phyloP scores from a whole-genome alignment of 2,797 vertebrate species.

The Spondyliosoma cantharus region DNA sequence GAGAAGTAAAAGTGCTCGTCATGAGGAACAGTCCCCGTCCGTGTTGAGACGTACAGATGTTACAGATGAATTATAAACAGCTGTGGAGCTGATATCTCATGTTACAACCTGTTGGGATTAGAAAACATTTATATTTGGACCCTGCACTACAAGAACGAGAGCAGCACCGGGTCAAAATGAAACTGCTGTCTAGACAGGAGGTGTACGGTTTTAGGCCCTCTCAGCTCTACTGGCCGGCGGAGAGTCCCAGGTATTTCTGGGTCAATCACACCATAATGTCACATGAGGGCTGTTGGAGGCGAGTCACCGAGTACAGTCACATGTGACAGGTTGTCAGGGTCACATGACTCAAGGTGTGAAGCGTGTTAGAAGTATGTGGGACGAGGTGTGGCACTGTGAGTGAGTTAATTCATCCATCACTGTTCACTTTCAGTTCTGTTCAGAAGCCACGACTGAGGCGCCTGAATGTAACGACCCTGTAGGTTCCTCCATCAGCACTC shows the following conservation, averaged over 20 bases:
- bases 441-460: background rate
- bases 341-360: conserved; percentile 30
- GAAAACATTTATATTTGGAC: background rate
- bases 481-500: background rate
- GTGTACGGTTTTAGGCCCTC: conserved; percentile 11
- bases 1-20: background rate
- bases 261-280: conserved; percentile 29
- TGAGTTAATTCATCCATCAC: background rate
- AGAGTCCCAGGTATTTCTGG: conserved; percentile 67
- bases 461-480: background rate
- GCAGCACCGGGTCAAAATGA: conserved; percentile 45
- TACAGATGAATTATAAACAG: background rate
- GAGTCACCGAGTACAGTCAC: conserved; percentile 52
- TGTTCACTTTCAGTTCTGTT: background rate
- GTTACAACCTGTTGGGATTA: background rate
- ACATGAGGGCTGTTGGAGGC: conserved; percentile 23
- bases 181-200: conserved; percentile 63
- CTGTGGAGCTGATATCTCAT: too few species aligned
- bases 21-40: background rate
- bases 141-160: background rate
- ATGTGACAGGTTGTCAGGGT: conserved; percentile 15
- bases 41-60: too few species aligned
- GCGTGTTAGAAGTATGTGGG: background rate
- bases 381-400: background rate
- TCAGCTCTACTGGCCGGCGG: conserved; percentile 25